Conservation (phyloP, 2,113 vertebrate species). For the Empidonax alnorum region DNA sequence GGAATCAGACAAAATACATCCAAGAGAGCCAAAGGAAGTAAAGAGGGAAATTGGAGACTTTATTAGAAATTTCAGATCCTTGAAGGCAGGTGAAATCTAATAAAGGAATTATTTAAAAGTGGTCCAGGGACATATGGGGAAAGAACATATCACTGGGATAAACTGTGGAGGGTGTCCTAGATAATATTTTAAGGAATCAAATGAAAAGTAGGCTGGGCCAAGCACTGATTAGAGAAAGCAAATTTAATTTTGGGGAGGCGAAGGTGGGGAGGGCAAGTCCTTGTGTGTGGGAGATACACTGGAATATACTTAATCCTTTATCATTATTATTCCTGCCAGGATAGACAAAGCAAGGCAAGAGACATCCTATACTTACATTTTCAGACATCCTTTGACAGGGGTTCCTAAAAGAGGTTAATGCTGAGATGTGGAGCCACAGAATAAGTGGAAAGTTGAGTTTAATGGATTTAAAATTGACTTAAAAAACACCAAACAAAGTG, state of each 20-base stretch:
- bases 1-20: constrained; percentile 2
- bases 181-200: constrained; percentile 10
- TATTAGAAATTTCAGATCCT: constrained; percentile 25
- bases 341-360: not conserved
- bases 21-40: constrained; percentile 1
- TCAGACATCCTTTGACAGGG: constrained; percentile 12
- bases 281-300: not conserved
- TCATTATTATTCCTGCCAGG: not conserved
- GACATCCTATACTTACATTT: constrained; percentile 22
- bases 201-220: not conserved
- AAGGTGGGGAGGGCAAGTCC: not conserved
- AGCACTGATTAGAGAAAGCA: not conserved
- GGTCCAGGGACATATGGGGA: not conserved
- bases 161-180: not conserved
- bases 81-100: constrained; percentile 7
- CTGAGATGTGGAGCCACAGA: not conserved
- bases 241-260: not conserved
- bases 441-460: constrained; percentile 29
- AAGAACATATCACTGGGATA: not conserved
- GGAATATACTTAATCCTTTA: not conserved
- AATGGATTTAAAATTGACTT: constrained; percentile 46
- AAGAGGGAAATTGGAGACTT: constrained; percentile 8
- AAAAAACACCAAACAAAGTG: not conserved
- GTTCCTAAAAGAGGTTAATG: constrained; percentile 35
- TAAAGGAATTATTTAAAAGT: constrained; percentile 30